Evolutionary conservation across 2,797 vertebrate genomes (phyloP).

Genomic region (Bovichtus variegatus): DNA sequence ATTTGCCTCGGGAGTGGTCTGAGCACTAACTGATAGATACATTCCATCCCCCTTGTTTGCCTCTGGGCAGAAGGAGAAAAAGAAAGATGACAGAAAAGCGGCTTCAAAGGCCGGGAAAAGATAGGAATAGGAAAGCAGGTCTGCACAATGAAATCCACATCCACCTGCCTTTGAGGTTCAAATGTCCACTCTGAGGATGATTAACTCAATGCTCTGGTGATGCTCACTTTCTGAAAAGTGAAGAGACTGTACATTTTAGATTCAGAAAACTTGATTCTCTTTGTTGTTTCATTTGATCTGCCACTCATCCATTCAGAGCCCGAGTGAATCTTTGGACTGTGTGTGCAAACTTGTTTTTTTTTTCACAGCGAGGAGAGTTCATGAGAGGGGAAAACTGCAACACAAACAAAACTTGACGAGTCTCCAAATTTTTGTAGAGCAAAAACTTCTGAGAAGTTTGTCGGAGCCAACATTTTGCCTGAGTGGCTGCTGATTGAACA

Average conservation of each 20-base stretch:
- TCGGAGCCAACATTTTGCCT: not conserved
- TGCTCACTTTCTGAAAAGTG: constrained; percentile 22
- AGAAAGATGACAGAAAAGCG: constrained; percentile 39
- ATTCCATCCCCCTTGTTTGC: constrained; percentile 25
- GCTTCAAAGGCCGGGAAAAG: constrained; percentile 44
- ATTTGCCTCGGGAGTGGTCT: constrained; percentile 20
- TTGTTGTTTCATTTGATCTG: constrained; percentile 45
- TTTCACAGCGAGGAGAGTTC: constrained; percentile 14
- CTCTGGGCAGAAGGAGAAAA: constrained; percentile 28
- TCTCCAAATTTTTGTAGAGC: constrained; percentile 2
- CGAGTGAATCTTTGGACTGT: constrained; percentile 10
- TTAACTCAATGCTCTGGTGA: constrained; percentile 21
- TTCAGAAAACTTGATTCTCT: constrained; percentile 19
- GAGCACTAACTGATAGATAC: constrained; percentile 1
- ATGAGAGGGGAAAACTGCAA: constrained; percentile 3
- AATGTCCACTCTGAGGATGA: constrained; percentile 30
- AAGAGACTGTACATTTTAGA: constrained; percentile 24
- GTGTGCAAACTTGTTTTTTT: constrained; percentile 12
- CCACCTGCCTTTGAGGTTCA: constrained; percentile 9
- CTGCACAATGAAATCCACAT: constrained; percentile 24
- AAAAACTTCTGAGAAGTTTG: not conserved
- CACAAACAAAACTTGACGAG: constrained; percentile 35
- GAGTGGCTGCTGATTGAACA: constrained; percentile 2
- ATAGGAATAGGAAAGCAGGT: constrained; percentile 31
- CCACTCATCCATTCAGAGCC: constrained; percentile 2